These are phyloP conservation scores for Archips crataeganus DNA, from an alignment of 2,888 invertebrate genomes.

Conservation along the genomic window DNA sequence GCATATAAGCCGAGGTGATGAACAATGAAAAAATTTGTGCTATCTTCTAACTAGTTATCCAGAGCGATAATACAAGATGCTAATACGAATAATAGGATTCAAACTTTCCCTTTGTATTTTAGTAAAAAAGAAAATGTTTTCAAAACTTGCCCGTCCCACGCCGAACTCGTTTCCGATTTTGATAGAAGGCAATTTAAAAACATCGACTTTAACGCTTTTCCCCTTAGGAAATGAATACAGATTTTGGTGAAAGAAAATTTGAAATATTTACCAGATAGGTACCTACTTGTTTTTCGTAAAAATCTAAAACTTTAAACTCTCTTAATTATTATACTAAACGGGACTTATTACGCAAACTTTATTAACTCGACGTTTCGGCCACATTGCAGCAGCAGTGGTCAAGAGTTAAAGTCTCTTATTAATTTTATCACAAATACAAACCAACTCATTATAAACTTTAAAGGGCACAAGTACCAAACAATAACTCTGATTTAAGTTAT, in stretches of 20 bases:
- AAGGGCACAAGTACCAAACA: too few species aligned
- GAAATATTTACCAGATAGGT: background rate
- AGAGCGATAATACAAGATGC: slow-evolving; percentile 2
- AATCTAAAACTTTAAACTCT: background rate
- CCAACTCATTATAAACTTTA: too few species aligned
- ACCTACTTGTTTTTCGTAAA: background rate
- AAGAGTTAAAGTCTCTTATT: too few species aligned
- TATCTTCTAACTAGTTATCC: background rate
- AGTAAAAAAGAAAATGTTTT: slow-evolving; percentile 12
- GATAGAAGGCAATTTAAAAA: slow-evolving; percentile 26
- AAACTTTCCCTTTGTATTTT: slow-evolving; percentile 14
- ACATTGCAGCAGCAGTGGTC: too few species aligned
- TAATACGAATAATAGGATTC: slow-evolving; percentile 12
- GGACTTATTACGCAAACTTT: too few species aligned
- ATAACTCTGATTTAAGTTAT: too few species aligned
- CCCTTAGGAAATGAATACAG: slow-evolving; percentile 20
- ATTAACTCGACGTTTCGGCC: too few species aligned
- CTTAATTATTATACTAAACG: too few species aligned
- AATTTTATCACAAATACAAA: too few species aligned
- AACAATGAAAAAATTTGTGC: background rate
- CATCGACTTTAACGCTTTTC: slow-evolving; percentile 22
- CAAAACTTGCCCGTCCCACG: background rate
- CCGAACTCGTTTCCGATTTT: slow-evolving; percentile 25
- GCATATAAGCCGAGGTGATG: too few species aligned
- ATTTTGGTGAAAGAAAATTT: slow-evolving; percentile 5